phyloP scores from a whole-genome alignment of 2,888 invertebrate species.

The Nomada lathburiana region DNA sequence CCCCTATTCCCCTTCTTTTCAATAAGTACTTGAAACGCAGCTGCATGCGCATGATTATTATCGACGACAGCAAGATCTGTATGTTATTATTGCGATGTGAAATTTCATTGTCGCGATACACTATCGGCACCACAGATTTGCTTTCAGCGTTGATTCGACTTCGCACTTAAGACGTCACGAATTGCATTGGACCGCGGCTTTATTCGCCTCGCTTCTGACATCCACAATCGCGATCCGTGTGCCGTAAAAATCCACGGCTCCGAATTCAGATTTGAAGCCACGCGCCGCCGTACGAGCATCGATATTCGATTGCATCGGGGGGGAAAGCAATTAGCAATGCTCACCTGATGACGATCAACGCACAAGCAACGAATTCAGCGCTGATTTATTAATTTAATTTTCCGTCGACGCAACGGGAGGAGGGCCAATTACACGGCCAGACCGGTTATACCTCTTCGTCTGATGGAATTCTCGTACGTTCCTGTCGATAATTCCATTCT shows the following conservation, averaged over 20 bases:
- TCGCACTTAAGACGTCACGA: too few species aligned
- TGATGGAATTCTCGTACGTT: not conserved
- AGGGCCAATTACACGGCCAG: not conserved
- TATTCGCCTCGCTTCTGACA: too few species aligned
- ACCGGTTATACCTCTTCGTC: not conserved
- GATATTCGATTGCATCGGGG: not conserved
- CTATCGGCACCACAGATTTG: too few species aligned
- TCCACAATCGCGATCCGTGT: too few species aligned
- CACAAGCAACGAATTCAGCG: not conserved
- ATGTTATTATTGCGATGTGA: too few species aligned
- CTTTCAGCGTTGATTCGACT: too few species aligned
- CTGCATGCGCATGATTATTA: too few species aligned
- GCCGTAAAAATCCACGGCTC: not conserved
- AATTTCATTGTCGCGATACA: too few species aligned
- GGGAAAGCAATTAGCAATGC: slow-evolving; percentile 17
- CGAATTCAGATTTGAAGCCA: not conserved
- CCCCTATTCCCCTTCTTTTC: too few species aligned
- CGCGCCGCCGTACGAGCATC: not conserved
- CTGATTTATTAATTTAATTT: slow-evolving; percentile 25
- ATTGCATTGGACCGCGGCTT: too few species aligned
- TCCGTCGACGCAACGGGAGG: not conserved
- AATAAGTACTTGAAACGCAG: too few species aligned
- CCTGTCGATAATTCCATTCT: not conserved
- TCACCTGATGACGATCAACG: not conserved
- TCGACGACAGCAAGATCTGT: too few species aligned